phyloP scores from a whole-genome alignment of 2,113 vertebrate genomes.

The Malaclemys terrapin region DNA sequence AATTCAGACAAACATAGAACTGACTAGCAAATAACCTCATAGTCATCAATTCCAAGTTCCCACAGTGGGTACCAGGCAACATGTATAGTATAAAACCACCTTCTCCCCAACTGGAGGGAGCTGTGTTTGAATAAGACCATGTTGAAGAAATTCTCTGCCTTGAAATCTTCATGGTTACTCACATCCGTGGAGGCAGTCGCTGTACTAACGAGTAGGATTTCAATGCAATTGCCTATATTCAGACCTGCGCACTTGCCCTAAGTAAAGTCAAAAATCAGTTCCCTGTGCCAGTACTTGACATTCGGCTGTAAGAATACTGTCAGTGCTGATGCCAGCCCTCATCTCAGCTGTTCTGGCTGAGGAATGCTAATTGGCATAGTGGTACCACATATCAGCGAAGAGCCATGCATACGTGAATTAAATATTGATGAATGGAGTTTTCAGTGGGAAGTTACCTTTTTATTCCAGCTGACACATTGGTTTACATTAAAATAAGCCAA shows the following conservation, averaged over 20 bases:
- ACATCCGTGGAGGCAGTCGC: background rate
- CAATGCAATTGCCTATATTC: background rate
- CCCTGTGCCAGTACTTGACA: conserved; percentile 28
- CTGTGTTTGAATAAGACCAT: background rate
- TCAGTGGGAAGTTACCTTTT: background rate
- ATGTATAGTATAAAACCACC: background rate
- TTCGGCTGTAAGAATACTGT: conserved; percentile 29
- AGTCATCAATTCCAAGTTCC: background rate
- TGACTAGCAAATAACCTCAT: background rate
- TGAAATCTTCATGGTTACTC: background rate
- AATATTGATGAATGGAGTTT: background rate
- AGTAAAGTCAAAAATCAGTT: conserved; percentile 23
- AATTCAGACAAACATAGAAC: background rate
- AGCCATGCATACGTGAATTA: conserved; percentile 20
- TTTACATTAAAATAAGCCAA: conserved; percentile 2
- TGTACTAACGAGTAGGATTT: background rate
- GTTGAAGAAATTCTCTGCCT: background rate
- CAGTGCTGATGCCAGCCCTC: conserved; percentile 34
- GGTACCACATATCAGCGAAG: conserved; percentile 32
- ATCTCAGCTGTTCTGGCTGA: conserved; percentile 38
- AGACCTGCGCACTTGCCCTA: background rate
- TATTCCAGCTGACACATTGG: background rate
- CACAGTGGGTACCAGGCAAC: background rate
- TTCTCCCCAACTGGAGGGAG: background rate
- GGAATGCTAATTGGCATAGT: conserved; percentile 35